These are phyloP conservation scores for Hystrix brachyura DNA, from an alignment of 2,113 vertebrate species.

Conservation along the genomic window DNA sequence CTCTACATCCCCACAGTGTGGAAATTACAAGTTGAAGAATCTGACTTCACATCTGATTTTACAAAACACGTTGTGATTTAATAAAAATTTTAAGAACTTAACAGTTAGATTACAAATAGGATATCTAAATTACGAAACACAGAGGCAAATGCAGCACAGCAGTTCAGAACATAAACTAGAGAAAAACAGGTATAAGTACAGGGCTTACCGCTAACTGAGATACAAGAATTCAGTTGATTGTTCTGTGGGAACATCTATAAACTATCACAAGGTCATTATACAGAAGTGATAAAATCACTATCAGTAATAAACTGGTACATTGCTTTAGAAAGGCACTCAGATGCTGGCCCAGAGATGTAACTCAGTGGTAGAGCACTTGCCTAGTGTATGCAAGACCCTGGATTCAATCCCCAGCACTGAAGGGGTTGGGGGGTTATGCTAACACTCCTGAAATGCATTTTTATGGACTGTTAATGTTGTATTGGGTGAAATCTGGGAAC, in stretches of 20 bases:
- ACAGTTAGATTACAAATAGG: conserved; percentile 13
- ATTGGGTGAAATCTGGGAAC: not conserved
- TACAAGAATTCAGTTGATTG: not conserved
- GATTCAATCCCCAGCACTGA: not conserved
- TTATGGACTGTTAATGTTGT: not conserved
- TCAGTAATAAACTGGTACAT: conserved; percentile 37
- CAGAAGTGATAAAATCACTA: conserved; percentile 34
- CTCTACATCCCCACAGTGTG: not conserved
- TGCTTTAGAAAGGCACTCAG: not conserved
- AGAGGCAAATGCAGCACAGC: not conserved
- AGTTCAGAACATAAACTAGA: not conserved
- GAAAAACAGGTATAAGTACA: not conserved
- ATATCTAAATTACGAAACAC: not conserved
- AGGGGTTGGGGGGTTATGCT: not conserved
- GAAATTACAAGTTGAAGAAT: conserved; percentile 16
- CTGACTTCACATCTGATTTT: conserved; percentile 34
- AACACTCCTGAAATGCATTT: conserved; percentile 52
- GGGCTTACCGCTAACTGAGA: not conserved
- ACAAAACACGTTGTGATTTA: conserved; percentile 32
- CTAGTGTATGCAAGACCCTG: not conserved
- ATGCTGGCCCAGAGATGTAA: not conserved
- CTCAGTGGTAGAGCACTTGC: not conserved
- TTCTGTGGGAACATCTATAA: conserved; percentile 21
- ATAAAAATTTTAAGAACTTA: conserved; percentile 44
- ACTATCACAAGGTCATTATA: not conserved